Base-by-base conservation (phyloP, 2,888 invertebrate genomes). In the Lissocephala sabroskyi region DNA sequence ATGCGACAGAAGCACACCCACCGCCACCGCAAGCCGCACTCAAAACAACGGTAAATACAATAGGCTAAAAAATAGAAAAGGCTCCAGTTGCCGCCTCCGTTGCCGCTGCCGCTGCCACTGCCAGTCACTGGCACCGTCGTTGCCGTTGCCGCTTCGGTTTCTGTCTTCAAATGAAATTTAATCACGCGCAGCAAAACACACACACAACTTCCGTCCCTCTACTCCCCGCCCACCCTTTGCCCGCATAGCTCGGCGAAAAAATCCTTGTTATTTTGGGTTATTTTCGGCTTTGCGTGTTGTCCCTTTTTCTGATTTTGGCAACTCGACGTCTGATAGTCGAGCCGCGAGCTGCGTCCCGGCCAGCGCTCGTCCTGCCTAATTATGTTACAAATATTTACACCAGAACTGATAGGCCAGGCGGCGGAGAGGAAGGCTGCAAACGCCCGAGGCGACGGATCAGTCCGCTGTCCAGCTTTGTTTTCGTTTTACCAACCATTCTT, bases 351-450 rank as follows among this genome's bases (percentile, higher is more conserved):
- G 62, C 51, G 59, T 53, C 49, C 49, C 56, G 28, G 57, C 61
- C 23, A 23, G 4, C 35, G 16, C 14, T 16, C 23, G 23, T 7
- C 23, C 50, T 49, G 62, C 77, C 74, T 73, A 73, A 73, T 73
- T 71, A 71, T 71, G 71, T 76, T 74, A 74, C 71, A 73, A 73
- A 73, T 76, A 73, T 76, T 73, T 76, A 73, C 77, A 73, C 70
- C 75, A n/a, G 52, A 57, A 48, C 26, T 18, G 13, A 23, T 23
- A 41, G 40, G n/a, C 18, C 29, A 14, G 35, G 10, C 11, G 17
- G 7, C 2, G 3, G 11, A 35, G 16, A n/a, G 41, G 3, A 6
- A 35, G 35, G 17, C 35, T 32, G 10, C 32, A 4, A 23, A 23
- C 3, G 23, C 23, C 23, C 3, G 7, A 7, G 23, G 23, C 23